Evolutionary conservation across 2,113 vertebrate species (phyloP).

Genomic region (Enhydra lutris): DNA sequence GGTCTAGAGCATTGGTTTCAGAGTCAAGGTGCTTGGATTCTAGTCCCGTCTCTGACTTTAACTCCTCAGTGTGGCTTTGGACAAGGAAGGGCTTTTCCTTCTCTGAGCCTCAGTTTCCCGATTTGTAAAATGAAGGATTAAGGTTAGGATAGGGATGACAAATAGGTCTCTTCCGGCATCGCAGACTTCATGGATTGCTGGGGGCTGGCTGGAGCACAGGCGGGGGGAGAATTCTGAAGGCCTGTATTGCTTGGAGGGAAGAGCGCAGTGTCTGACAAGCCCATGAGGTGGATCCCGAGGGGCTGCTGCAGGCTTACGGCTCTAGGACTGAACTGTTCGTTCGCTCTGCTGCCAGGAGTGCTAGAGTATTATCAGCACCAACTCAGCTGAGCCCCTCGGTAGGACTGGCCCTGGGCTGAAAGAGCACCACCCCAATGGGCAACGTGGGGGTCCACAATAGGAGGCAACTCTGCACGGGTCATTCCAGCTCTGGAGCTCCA

Average conservation of each 20-base stretch:
- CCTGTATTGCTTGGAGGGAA: not conserved
- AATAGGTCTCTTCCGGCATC: not conserved
- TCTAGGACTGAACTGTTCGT: not conserved
- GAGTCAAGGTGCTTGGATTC: not conserved
- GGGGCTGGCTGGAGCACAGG: not conserved
- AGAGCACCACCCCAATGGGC: not conserved
- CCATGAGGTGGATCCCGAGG: not conserved
- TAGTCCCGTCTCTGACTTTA: not conserved
- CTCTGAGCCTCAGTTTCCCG: not conserved
- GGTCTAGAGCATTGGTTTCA: not conserved
- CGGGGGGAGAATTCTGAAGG: not conserved
- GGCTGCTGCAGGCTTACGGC: fast-evolving
- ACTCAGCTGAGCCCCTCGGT: not conserved
- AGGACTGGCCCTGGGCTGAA: not conserved
- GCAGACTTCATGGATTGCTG: not conserved
- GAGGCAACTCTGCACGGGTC: not conserved
- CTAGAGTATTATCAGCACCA: not conserved
- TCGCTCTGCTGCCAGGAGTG: not conserved
- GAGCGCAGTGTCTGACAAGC: not conserved
- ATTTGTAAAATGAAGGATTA: not conserved
- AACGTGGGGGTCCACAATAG: fast-evolving
- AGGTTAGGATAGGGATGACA: not conserved
- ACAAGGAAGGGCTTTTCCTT: not conserved
- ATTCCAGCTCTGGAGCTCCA: not conserved
- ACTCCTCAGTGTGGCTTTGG: not conserved